Base-by-base conservation (phyloP, 2,888 invertebrate species). In the Drosophila multiciliata region DNA sequence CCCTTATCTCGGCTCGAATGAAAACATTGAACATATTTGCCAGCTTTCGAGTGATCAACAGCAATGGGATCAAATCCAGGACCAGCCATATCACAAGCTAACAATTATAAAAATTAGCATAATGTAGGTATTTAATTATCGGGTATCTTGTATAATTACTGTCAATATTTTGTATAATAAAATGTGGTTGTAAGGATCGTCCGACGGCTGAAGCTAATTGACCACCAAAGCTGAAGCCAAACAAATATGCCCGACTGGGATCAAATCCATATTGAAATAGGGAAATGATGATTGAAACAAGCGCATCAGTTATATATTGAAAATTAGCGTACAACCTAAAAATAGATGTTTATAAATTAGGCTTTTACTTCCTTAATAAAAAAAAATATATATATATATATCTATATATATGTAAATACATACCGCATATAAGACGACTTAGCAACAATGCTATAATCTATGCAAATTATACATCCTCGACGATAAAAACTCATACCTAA, bases 171-270 rank as follows among this genome's bases (percentile, higher is more conserved):
- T 91, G 80, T 8, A 93, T 15, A 0, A 40, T 75, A 4, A 78
- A 67, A 49, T 89, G 72, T 4, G 87, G 79, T 7, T 87, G 87
- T 35, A 92, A 68, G 1, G 74, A 67, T 5, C 86, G 84, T 1
- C 92, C 93, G 4, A 92, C 88, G 23, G 90, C 85, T 0, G 91
- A 89, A 0, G 92, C 93, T 33, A 93, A 54, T 73, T 92, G 92
- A 0, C 92, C 93, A 17, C 93, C 93, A 67, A 91, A 91, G 63
- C 93, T 93, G 52, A 93, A 93, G n/a, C 93, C 93, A 80, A 93
- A 93, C 78, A 93, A 88, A 58, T 87, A 92, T 0, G 87, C 89
- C 11, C 82, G 82, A 7, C 70, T 78, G 3, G 91, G 84, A 60
- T 91, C 77, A 3, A 93, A 82, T 3, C 93, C 92, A 54, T 87